Evolutionary conservation across 2,888 invertebrate species (phyloP).

Genomic region (Pheosia gnoma): DNA sequence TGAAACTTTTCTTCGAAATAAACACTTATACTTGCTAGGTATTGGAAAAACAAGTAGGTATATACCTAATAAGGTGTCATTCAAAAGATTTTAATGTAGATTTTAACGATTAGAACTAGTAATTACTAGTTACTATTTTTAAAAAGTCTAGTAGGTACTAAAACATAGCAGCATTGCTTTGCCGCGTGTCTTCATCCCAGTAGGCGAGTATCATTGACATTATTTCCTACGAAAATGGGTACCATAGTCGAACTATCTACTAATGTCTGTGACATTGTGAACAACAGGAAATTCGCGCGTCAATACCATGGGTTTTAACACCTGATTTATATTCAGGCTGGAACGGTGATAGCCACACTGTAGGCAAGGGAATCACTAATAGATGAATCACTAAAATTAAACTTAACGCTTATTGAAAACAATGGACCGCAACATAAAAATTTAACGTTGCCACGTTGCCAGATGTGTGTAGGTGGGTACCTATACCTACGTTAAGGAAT

Average conservation of each 20-base stretch:
- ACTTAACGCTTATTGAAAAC: constrained; percentile 40
- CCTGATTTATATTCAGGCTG: constrained; percentile 37
- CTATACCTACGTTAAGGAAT: too few species aligned
- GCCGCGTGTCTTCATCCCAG: background rate
- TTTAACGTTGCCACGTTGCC: constrained; percentile 4
- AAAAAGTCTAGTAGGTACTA: background rate
- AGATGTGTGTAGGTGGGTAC: too few species aligned
- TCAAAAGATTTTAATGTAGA: too few species aligned
- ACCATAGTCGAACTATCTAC: constrained; percentile 15
- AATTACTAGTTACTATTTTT: too few species aligned
- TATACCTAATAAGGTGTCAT: background rate
- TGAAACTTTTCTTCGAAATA: constrained; percentile 22
- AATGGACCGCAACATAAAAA: constrained; percentile 49
- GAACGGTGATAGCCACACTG: constrained; percentile 41
- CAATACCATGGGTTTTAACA: constrained; percentile 39
- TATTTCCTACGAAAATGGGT: background rate
- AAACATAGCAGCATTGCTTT: background rate
- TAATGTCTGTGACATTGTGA: constrained; percentile 34
- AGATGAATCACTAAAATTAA: constrained; percentile 48
- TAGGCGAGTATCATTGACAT: constrained; percentile 5
- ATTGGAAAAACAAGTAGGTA: background rate
- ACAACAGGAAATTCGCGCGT: constrained; percentile 40
- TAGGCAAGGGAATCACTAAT: constrained; percentile 33
- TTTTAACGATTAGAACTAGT: too few species aligned
- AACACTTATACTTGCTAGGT: background rate